Percentiles rank a stretch among this genome's conserved stretches.
phyloP scores from a whole-genome alignment of 30 jellyfish, hydroid and myxozoan genomes.

The Morbakka virulenta region DNA sequence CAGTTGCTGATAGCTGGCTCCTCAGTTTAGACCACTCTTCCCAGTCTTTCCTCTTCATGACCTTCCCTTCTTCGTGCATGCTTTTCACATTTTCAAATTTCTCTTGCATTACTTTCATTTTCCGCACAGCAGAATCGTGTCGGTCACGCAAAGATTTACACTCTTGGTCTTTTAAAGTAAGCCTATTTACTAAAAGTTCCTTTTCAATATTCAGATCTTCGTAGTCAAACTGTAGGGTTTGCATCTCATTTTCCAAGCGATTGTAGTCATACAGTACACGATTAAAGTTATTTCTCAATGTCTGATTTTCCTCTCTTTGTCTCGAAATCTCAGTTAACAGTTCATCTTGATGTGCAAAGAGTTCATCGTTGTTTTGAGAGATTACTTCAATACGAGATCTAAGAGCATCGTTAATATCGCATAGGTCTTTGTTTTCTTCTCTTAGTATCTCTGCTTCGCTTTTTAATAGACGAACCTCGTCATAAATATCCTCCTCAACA shows the following conservation, averaged over 20 bases:
- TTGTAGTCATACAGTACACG: conserved; percentile 47
- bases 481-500: no score
- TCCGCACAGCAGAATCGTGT: conserved; percentile 22
- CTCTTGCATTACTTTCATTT: conserved; percentile 13
- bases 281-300: conserved; percentile 52
- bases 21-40: conserved; percentile 62
- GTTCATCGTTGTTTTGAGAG: conserved; percentile 46
- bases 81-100: conserved; percentile 15
- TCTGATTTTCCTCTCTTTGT: conserved; percentile 52
- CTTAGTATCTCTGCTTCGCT: no score
- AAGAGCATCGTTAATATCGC: conserved; percentile 32
- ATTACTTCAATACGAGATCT: conserved; percentile 34
- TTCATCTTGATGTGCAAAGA: conserved; percentile 28
- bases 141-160: conserved; percentile 13
- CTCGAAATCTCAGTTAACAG: conserved; percentile 53
- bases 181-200: conserved; percentile 34
- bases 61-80: conserved; percentile 17
- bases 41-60: conserved; percentile 62
- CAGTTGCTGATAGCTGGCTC: conserved; percentile 36
- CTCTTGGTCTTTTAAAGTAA: conserved; percentile 32
- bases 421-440: conserved; percentile 32
- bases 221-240: conserved; percentile 33
- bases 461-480: no score
- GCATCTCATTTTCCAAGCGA: conserved; percentile 36
- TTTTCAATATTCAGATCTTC: conserved; percentile 42